Evolutionary conservation across 2,888 invertebrate genomes (phyloP).

Genomic region (Drosophila rellima): DNA sequence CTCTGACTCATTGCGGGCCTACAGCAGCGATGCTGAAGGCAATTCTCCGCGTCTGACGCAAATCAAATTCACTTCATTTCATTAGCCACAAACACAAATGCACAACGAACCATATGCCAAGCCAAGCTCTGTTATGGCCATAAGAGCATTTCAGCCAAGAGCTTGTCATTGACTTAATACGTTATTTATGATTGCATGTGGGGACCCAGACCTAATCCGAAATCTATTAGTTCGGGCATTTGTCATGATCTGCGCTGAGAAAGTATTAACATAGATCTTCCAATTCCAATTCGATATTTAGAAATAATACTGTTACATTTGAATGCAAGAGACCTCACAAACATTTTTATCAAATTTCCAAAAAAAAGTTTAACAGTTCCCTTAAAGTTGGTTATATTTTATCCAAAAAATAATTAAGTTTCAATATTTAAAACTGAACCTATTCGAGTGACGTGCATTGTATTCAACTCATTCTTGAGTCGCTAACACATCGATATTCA

Average conservation of each 20-base stretch:
- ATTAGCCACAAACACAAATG: slow-evolving; percentile 48
- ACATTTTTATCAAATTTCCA: background rate
- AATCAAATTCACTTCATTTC: slow-evolving; percentile 60
- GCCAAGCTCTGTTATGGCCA: slow-evolving; percentile 39
- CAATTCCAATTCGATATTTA: slow-evolving; percentile 6
- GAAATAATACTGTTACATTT: background rate
- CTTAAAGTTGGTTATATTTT: no score
- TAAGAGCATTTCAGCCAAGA: slow-evolving; percentile 41
- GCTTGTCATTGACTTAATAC: slow-evolving; percentile 43
- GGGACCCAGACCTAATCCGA: slow-evolving; percentile 22
- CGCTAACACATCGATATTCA: slow-evolving; percentile 4
- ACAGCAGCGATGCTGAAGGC: slow-evolving; percentile 13
- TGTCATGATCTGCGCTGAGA: slow-evolving; percentile 46
- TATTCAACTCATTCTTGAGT: slow-evolving; percentile 1
- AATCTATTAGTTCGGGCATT: slow-evolving; percentile 47
- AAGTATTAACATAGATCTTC: slow-evolving; percentile 30
- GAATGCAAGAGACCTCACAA: slow-evolving; percentile 6
- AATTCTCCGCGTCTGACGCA: slow-evolving; percentile 34
- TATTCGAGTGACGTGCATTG: slow-evolving; percentile 5
- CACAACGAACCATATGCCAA: slow-evolving; percentile 25
- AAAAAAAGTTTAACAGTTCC: no score
- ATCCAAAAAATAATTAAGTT: no score
- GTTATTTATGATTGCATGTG: slow-evolving; percentile 55
- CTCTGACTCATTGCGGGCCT: slow-evolving; percentile 16
- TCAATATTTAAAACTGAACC: background rate